phyloP scores from a whole-genome alignment of 1,140 invertebrate genomes.

The Cotesia chilonis region DNA sequence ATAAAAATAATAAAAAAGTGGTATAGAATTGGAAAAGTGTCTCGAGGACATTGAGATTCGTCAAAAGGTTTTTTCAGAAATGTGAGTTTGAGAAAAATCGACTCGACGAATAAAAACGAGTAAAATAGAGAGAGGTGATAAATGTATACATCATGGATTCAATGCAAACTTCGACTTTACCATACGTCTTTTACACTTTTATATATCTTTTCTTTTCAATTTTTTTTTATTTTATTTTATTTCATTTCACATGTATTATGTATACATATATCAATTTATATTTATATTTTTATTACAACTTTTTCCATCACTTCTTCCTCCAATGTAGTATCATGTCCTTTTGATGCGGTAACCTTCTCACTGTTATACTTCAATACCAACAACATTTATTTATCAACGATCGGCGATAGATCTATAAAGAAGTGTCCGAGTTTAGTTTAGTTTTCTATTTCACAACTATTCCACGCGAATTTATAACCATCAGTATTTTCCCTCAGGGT shows the following conservation, averaged over 20 bases:
- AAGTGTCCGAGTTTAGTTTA: not conserved
- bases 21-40: not conserved
- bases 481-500: not conserved
- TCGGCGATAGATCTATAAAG: too few relatives aligned
- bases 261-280: not conserved
- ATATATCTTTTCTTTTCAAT: slow-evolving; percentile 2
- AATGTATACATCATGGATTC: not conserved
- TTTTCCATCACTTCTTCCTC: too few relatives aligned
- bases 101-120: not conserved
- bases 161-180: slow-evolving; percentile 8
- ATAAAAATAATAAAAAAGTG: not conserved
- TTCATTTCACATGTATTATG: not conserved
- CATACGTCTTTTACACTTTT: slow-evolving; percentile 5
- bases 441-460: not conserved
- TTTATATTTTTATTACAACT: too few relatives aligned
- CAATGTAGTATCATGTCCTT: too few relatives aligned
- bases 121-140: not conserved
- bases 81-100: not conserved
- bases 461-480: not conserved
- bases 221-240: not conserved
- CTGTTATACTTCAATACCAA: not conserved
- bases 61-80: not conserved
- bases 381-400: too few relatives aligned
- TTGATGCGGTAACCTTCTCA: too few relatives aligned
- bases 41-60: too few relatives aligned